Conservation (phyloP, 2,113 vertebrate species). For the Nothocercus nigrocapillus region DNA sequence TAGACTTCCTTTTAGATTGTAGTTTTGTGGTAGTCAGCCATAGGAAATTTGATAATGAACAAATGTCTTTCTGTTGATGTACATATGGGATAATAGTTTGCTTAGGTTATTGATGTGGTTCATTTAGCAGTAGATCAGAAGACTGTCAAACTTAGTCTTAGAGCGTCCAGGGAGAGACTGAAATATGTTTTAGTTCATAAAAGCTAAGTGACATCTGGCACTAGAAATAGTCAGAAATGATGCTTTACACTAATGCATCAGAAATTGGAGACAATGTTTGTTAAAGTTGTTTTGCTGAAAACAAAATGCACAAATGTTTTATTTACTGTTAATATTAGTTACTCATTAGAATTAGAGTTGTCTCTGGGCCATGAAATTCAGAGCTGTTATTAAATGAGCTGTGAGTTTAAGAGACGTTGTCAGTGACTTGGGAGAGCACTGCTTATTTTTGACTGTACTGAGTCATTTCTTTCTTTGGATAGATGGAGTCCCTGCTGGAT, state of each 20-base stretch:
- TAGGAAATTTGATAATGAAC: slow-evolving; percentile 43
- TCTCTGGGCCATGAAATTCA: neutral
- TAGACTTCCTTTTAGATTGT: slow-evolving; percentile 67
- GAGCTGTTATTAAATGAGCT: neutral
- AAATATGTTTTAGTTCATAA: neutral
- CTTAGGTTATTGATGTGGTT: slow-evolving; percentile 9
- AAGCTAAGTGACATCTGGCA: neutral
- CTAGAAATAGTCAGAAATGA: neutral
- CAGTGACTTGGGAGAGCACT: neutral
- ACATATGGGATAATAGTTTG: neutral
- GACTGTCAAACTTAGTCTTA: neutral
- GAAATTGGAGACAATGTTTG: neutral
- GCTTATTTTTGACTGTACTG: neutral
- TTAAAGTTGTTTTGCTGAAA: neutral
- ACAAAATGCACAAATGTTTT: neutral
- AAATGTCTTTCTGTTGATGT: slow-evolving; percentile 23
- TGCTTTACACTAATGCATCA: neutral
- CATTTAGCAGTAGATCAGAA: slow-evolving; percentile 21
- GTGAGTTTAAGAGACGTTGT: neutral
- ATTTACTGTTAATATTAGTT: neutral
- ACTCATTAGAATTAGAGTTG: neutral
- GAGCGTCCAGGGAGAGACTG: neutral
- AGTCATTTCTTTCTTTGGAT: neutral
- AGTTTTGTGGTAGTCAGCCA: slow-evolving; percentile 62
- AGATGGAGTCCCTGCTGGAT: neutral